Evolutionary conservation across 2,888 invertebrate species (phyloP).

Genomic region (Temnothorax unifasciatus): DNA sequence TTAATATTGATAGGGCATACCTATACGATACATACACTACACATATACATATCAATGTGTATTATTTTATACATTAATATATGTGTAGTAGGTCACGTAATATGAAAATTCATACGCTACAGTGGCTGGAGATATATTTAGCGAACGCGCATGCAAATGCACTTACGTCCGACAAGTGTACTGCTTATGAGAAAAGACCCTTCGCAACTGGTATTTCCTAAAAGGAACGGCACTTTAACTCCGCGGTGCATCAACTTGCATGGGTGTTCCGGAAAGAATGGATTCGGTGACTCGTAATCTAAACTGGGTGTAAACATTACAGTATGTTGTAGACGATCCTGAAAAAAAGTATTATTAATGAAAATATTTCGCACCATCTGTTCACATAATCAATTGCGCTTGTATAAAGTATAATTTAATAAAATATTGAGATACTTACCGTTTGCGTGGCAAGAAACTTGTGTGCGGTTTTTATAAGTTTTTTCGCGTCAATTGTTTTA

Average conservation of each 20-base stretch:
- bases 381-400: neutral
- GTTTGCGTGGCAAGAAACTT: constrained; percentile 38
- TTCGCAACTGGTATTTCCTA: constrained; percentile 79
- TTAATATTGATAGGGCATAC: neutral
- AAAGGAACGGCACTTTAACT: constrained; percentile 77
- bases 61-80: too few relatives aligned
- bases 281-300: constrained; percentile 75
- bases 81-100: neutral
- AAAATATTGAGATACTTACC: constrained; percentile 57
- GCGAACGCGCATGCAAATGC: neutral
- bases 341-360: neutral
- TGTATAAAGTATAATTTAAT: neutral
- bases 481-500: constrained; percentile 69
- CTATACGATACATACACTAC: neutral
- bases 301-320: constrained; percentile 71
- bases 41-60: neutral
- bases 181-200: constrained; percentile 64
- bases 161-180: constrained; percentile 16
- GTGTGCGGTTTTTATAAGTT: constrained; percentile 69
- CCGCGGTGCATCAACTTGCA: constrained; percentile 58
- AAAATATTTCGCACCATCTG: neutral
- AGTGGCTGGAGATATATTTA: neutral
- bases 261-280: constrained; percentile 74
- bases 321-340: constrained; percentile 63
- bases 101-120: neutral